Base-by-base conservation (phyloP, 2,888 invertebrate species). In the Antheraea assamensis region DNA sequence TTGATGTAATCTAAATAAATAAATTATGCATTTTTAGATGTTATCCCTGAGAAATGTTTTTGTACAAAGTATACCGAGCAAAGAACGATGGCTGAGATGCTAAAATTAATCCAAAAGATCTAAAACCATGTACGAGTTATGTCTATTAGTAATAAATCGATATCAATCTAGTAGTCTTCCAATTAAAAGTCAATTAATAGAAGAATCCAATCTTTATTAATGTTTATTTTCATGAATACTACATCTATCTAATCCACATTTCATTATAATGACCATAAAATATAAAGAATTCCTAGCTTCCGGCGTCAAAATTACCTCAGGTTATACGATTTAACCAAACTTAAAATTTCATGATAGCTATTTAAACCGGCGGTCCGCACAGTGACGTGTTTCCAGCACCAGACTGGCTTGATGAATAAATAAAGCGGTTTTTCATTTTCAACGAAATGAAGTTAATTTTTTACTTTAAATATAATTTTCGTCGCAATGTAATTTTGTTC, bases 311-410 rank as follows among this genome's bases (percentile, higher is more conserved):
- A 73, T 73, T 71, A 75, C 77, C 75, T 77, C 74, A 78, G 75
- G 75, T 1, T 58, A 58, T 75, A 76, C 78, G 76, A 79, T 81
- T 81, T 81, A 82, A 84, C 77, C 80, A 83, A 81, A 82, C 13
- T 68, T 87, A 84, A 87, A 81, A 81, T 85, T 85, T 87, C 83
- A 86, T 84, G 82, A 78, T 78, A 77, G 80, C 79, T 83, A 84
- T 87, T 87, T 85, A 84, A 82, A 82, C 77, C 77, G 82, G 78
- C 77, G 76, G 78, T 80, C 78, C 74, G 79, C 75, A 77, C 77
- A 78, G 74, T 75, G 76, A 74, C 31, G 66, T 76, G 77, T 74
- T 80, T 76, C 78, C 78, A 78, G 80, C 79, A 77, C 78, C 78
- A 78, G 80, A 79, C 81, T 77, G 81, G 79, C 78, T 76, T 78